Evolutionary conservation across 2,888 invertebrate species (phyloP).

Genomic region (Willowsia nigromaculata): DNA sequence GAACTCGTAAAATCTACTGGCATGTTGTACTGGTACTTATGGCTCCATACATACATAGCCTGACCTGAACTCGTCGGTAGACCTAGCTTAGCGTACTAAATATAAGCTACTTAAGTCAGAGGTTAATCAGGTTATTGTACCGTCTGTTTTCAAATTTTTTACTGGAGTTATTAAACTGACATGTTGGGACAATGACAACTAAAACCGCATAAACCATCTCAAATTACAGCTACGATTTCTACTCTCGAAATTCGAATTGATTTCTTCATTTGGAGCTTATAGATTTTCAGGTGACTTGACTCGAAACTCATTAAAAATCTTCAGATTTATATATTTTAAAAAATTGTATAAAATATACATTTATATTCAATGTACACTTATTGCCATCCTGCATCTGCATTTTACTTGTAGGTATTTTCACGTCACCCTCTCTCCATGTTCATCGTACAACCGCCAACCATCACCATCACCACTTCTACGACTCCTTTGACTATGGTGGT

Average conservation of each 20-base stretch:
- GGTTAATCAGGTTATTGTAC: not conserved
- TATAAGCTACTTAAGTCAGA: constrained; percentile 2
- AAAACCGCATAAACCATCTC: constrained; percentile 17
- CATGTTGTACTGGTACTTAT: not conserved
- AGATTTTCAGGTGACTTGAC: not conserved
- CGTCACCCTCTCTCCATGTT: too few relatives aligned
- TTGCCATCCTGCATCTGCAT: not conserved
- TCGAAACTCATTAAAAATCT: not conserved
- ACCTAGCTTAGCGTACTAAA: not conserved
- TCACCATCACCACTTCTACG: constrained; percentile 1
- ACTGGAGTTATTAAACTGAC: not conserved
- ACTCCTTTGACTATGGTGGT: not conserved
- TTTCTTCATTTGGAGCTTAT: not conserved
- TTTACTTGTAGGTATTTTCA: constrained; percentile 14
- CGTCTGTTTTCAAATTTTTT: not conserved
- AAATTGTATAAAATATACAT: not conserved
- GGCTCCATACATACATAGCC: not conserved
- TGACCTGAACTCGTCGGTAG: not conserved
- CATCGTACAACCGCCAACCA: not conserved
- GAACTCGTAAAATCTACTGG: not conserved
- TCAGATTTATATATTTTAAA: not conserved
- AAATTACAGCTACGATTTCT: not conserved
- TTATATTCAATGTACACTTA: too few relatives aligned
- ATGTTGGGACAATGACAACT: not conserved
- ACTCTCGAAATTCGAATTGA: not conserved